Evolutionary conservation across 1,140 invertebrate species (phyloP).

Genomic region (Mercenaria mercenaria): DNA sequence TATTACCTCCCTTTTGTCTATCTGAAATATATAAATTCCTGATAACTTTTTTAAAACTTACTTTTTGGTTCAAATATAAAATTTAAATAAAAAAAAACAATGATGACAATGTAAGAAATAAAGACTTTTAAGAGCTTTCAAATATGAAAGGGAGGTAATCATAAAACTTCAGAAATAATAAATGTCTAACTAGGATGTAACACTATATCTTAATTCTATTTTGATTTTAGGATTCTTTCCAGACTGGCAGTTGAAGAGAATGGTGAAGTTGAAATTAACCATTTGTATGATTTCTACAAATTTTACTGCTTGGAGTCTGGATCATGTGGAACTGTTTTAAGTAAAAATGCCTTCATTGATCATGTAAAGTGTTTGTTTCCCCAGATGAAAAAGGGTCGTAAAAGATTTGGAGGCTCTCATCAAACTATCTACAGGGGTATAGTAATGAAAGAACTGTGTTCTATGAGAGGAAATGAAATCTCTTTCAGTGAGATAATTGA

Average conservation of each 20-base stretch:
- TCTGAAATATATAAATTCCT: no score
- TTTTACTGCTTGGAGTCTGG: neutral
- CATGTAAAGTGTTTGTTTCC: constrained; percentile 16
- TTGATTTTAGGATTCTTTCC: constrained; percentile 8
- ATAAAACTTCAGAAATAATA: neutral
- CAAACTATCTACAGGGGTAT: constrained; percentile 9
- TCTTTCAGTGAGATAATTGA: neutral
- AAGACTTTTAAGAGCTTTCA: no score
- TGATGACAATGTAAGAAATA: no score
- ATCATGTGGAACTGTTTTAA: neutral
- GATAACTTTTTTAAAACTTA: no score
- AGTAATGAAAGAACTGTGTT: neutral
- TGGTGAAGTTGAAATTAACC: constrained; percentile 20
- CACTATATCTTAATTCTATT: no score
- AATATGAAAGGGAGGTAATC: neutral
- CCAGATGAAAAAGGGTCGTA: neutral
- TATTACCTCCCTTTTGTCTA: no score
- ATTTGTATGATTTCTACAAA: constrained; percentile 18
- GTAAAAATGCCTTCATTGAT: neutral
- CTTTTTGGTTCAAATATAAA: no score
- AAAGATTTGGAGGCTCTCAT: neutral
- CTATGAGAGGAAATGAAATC: neutral
- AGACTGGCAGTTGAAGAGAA: neutral
- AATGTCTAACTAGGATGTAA: neutral
- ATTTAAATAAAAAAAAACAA: no score